phyloP scores from a whole-genome alignment of 2,888 invertebrate species.

The Psylliodes chrysocephalus region DNA sequence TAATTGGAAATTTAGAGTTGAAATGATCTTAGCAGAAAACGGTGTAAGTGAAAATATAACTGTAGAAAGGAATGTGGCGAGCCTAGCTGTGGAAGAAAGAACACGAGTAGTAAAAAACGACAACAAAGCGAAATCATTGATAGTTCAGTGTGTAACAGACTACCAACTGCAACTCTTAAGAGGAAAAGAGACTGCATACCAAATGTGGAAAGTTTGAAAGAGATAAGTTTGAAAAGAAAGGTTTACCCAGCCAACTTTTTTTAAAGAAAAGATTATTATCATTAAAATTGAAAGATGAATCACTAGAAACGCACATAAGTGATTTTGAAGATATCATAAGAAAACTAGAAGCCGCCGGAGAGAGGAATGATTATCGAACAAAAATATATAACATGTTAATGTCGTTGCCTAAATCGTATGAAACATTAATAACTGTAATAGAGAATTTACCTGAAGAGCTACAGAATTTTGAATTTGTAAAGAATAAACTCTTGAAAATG shows the following conservation, averaged over 20 bases:
- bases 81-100: too few species aligned
- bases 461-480: too few species aligned
- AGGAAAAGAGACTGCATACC: conserved; percentile 29
- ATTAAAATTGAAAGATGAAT: conserved; percentile 32
- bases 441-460: conserved; percentile 30
- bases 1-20: too few species aligned
- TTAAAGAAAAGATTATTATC: conserved; percentile 30
- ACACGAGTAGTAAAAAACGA: too few species aligned
- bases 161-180: conserved; percentile 27
- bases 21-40: too few species aligned
- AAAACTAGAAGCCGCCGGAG: conserved; percentile 31
- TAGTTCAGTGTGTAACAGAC: conserved; percentile 15
- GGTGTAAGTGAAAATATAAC: too few species aligned
- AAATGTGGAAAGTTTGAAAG: conserved; percentile 36
- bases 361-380: conserved; percentile 31
- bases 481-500: too few species aligned
- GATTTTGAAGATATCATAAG: conserved; percentile 37
- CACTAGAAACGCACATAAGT: conserved; percentile 21
- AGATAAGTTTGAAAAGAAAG: too few species aligned
- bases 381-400: conserved; percentile 36
- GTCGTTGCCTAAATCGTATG: conserved; percentile 36
- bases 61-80: too few species aligned
- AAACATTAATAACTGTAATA: conserved; percentile 38
- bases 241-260: conserved; percentile 26
- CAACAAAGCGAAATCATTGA: too few species aligned